phyloP scores from a whole-genome alignment of 2,113 vertebrate genomes.

The Vireo altiloquus region DNA sequence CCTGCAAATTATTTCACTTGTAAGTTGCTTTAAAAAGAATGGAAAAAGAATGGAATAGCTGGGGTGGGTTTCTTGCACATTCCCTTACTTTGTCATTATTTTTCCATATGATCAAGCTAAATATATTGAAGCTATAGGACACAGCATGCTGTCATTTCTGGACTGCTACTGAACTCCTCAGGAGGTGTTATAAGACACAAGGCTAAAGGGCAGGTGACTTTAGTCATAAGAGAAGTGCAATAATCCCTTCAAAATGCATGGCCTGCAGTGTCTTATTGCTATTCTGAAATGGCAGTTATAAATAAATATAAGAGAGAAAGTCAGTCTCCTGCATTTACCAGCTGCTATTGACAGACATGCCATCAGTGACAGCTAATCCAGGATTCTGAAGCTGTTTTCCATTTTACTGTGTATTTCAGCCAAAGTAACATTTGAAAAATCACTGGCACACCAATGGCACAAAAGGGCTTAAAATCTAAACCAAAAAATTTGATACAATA shows the following conservation, averaged over 20 bases:
- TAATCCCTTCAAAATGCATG: slow-evolving; percentile 30
- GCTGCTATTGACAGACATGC: slow-evolving; percentile 34
- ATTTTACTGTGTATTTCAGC: slow-evolving; percentile 16
- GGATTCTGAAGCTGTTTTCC: background rate
- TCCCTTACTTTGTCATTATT: background rate
- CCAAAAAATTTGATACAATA: background rate
- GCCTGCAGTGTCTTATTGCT: slow-evolving; percentile 52
- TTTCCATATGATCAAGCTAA: slow-evolving; percentile 27
- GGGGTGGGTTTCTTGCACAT: background rate
- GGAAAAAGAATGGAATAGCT: background rate
- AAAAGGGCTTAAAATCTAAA: slow-evolving; percentile 5
- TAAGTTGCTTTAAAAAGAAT: background rate
- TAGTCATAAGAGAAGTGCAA: slow-evolving; percentile 43
- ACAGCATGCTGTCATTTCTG: slow-evolving; percentile 25
- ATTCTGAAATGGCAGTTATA: slow-evolving; percentile 62
- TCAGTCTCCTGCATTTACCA: background rate
- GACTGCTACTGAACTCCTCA: background rate
- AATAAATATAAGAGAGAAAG: slow-evolving; percentile 60
- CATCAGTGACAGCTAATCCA: slow-evolving; percentile 20
- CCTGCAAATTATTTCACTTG: background rate
- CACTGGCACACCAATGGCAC: background rate
- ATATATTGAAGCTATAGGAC: slow-evolving; percentile 20
- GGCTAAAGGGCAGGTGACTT: slow-evolving; percentile 48
- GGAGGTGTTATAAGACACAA: slow-evolving; percentile 3
- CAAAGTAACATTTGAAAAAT: slow-evolving; percentile 11